Evolutionary conservation across 2,113 vertebrate genomes (phyloP).

Genomic region (Stigmatopora nigra): DNA sequence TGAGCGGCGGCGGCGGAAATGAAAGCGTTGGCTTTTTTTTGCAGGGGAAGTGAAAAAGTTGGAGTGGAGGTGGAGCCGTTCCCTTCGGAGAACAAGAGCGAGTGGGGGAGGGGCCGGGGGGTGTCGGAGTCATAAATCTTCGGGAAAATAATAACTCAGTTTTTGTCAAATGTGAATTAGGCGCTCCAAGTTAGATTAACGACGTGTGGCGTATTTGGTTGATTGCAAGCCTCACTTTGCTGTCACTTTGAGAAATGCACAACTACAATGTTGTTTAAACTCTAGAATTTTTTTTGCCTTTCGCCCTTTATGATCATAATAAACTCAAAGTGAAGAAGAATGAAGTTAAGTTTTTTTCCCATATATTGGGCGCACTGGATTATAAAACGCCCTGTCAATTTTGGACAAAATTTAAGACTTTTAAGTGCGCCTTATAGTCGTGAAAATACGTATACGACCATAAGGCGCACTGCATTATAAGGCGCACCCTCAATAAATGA

Average conservation of each 20-base stretch:
- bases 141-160: constrained; percentile 2
- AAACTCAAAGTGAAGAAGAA: not conserved
- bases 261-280: not conserved
- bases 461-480: too few species aligned
- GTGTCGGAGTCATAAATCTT: not conserved
- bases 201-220: constrained; percentile 9
- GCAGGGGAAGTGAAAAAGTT: constrained; percentile 4
- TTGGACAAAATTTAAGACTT: too few species aligned
- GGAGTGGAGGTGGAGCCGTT: not conserved
- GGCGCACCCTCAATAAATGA: too few species aligned
- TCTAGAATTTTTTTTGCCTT: not conserved
- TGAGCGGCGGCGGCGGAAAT: not conserved
- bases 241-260: not conserved
- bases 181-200: constrained; percentile 7
- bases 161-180: not conserved
- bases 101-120: not conserved
- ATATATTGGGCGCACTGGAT: too few species aligned
- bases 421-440: too few species aligned
- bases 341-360: too few species aligned
- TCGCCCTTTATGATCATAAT: too few species aligned
- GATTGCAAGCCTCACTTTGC: not conserved
- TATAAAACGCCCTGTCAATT: too few species aligned
- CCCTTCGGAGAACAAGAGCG: constrained; percentile 9
- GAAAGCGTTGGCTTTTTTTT: constrained; percentile 3
- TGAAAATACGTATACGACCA: too few species aligned